Evolutionary conservation across 2,113 vertebrate genomes (phyloP).

Genomic region (Percina caprodes): DNA sequence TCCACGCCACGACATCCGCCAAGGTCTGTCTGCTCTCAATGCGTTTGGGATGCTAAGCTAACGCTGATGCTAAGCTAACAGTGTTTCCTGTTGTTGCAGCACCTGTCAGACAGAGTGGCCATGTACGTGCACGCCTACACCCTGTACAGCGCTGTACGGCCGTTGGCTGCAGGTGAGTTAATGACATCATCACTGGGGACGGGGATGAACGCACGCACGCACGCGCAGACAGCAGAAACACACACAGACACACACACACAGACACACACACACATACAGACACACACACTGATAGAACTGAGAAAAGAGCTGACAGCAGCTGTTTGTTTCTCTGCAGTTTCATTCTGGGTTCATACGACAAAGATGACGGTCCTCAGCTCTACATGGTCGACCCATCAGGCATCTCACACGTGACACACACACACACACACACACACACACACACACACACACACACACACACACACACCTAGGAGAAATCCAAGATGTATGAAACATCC

Average conservation of each 20-base stretch:
- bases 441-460: neutral
- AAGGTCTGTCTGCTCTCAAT: slow-evolving; percentile 80
- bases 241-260: too few relatives aligned
- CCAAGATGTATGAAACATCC: too few relatives aligned
- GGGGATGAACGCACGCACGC: too few relatives aligned
- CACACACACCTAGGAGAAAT: neutral
- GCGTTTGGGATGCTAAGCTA: slow-evolving; percentile 3
- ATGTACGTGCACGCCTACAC: slow-evolving; percentile 99
- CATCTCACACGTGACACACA: slow-evolving; percentile 91
- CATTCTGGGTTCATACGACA: slow-evolving; percentile 95
- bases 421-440: neutral
- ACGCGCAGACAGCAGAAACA: too few relatives aligned
- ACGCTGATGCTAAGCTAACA: slow-evolving; percentile 9
- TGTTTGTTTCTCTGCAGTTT: slow-evolving; percentile 68
- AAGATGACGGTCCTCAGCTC: slow-evolving; percentile 94
- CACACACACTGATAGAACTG: too few relatives aligned
- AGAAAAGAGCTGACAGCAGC: too few relatives aligned
- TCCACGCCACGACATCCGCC: slow-evolving; percentile 96
- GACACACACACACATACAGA: too few relatives aligned
- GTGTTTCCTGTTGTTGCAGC: slow-evolving; percentile 78
- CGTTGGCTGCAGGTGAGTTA: slow-evolving; percentile 95
- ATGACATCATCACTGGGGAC: neutral
- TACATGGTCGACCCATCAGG: slow-evolving; percentile 99
- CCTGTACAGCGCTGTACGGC: slow-evolving; percentile 96
- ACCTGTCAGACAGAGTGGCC: slow-evolving; percentile 96